Percentiles rank a stretch among this genome's conserved stretches.
phyloP scores from a whole-genome alignment of 2,113 vertebrate species.

The Ophthalmolycus amberensis region DNA sequence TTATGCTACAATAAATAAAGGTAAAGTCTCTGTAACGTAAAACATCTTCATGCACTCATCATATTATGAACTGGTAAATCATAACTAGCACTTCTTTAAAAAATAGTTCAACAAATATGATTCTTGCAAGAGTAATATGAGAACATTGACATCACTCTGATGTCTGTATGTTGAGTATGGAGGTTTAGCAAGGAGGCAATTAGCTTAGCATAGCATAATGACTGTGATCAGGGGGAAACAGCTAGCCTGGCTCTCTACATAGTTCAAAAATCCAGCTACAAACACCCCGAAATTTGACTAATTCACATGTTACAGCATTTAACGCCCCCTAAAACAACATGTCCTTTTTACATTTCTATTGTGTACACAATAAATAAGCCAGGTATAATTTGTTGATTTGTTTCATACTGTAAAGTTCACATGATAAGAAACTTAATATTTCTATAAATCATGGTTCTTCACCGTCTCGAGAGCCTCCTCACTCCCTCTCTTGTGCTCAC shows the following conservation, averaged over 20 bases:
- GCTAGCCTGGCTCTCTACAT: neutral
- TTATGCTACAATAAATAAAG: neutral
- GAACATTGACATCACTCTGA: neutral
- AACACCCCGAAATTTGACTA: neutral
- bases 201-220: constrained; percentile 12
- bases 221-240: neutral
- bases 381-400: neutral
- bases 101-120: neutral
- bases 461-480: constrained; percentile 89
- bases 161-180: neutral
- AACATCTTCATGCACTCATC: neutral
- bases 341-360: neutral
- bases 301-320: neutral
- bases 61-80: neutral
- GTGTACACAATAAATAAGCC: neutral
- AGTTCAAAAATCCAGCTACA: neutral
- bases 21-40: neutral
- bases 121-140: neutral
- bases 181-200: neutral
- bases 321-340: neutral
- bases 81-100: neutral
- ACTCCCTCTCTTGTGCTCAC: constrained; percentile 85
- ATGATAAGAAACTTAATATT: neutral
- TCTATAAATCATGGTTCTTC: constrained; percentile 49
- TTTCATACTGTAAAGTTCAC: neutral